Conservation (phyloP, 2,113 vertebrate genomes). For the Rhinichthys klamathensis region DNA sequence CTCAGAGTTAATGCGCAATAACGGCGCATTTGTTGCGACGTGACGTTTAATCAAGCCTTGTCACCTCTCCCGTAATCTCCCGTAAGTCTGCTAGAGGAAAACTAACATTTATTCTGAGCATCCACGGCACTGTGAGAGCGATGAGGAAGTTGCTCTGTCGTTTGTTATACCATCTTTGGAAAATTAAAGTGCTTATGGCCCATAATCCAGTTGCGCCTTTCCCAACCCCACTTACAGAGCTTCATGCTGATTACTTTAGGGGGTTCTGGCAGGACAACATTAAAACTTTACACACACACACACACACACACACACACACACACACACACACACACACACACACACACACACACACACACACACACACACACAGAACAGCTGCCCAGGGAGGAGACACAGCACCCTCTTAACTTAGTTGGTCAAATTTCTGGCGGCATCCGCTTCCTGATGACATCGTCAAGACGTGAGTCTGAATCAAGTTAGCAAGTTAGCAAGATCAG, state of each 20-base stretch:
- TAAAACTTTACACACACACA: slow-evolving; percentile 69
- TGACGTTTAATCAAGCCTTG: slow-evolving; percentile 36
- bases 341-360: background rate
- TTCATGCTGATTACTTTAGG: slow-evolving; percentile 73
- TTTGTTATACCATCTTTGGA: slow-evolving; percentile 67
- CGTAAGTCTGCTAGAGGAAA: slow-evolving; percentile 43
- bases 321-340: too few species aligned
- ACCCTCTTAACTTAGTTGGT: slow-evolving; percentile 4
- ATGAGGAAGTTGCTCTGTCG: slow-evolving; percentile 67
- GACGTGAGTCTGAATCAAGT: background rate
- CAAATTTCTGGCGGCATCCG: background rate
- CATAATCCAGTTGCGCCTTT: slow-evolving; percentile 77
- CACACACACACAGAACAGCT: slow-evolving; percentile 28
- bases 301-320: slow-evolving; percentile 44
- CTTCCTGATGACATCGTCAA: background rate
- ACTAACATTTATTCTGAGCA: slow-evolving; percentile 52
- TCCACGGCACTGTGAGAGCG: slow-evolving; percentile 49
- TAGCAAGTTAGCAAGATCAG: background rate
- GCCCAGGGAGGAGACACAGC: background rate
- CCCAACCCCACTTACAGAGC: slow-evolving; percentile 47
- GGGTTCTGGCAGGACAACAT: slow-evolving; percentile 74
- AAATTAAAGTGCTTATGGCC: slow-evolving; percentile 80
- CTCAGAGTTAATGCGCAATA: slow-evolving; percentile 24
- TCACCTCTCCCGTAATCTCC: slow-evolving; percentile 29
- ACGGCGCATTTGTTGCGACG: slow-evolving; percentile 7